phyloP scores from a whole-genome alignment of 37 sponge, comb jelly and placozoan genomes.

The Oopsacas minuta region DNA sequence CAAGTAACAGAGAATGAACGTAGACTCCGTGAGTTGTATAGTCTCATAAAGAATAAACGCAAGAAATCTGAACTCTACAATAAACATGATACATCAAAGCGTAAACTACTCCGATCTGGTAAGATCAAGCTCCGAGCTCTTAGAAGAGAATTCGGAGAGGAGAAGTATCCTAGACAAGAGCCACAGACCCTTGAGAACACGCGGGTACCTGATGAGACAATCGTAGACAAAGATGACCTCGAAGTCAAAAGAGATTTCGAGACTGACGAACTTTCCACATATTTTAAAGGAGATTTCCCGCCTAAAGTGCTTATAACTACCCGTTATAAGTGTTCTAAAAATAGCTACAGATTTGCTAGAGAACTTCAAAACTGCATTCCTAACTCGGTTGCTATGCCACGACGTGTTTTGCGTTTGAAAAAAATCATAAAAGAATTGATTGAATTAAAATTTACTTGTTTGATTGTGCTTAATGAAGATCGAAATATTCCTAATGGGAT shows the following conservation, averaged over 20 bases:
- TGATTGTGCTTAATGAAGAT: slow-evolving; percentile 83
- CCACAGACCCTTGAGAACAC: slow-evolving; percentile 78
- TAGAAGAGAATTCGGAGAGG: slow-evolving; percentile 12
- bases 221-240: slow-evolving; percentile 57
- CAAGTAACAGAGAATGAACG: neutral
- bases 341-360: slow-evolving; percentile 27
- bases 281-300: slow-evolving; percentile 43
- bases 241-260: slow-evolving; percentile 70
- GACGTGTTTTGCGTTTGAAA: slow-evolving; percentile 64
- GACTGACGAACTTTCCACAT: slow-evolving; percentile 74
- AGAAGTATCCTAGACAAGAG: slow-evolving; percentile 50
- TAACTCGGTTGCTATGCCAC: slow-evolving; percentile 52
- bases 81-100: neutral
- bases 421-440: slow-evolving; percentile 47
- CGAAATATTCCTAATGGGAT: slow-evolving; percentile 82
- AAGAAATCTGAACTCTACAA: neutral
- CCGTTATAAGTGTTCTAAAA: slow-evolving; percentile 38
- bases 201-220: slow-evolving; percentile 63
- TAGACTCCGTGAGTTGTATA: neutral
- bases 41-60: neutral
- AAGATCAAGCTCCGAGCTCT: neutral
- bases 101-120: neutral
- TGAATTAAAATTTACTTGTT: slow-evolving; percentile 51
- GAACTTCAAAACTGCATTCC: slow-evolving; percentile 72
- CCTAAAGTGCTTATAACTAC: slow-evolving; percentile 81